phyloP scores from a whole-genome alignment of 1,140 invertebrate species.

The Eueides isabella region DNA sequence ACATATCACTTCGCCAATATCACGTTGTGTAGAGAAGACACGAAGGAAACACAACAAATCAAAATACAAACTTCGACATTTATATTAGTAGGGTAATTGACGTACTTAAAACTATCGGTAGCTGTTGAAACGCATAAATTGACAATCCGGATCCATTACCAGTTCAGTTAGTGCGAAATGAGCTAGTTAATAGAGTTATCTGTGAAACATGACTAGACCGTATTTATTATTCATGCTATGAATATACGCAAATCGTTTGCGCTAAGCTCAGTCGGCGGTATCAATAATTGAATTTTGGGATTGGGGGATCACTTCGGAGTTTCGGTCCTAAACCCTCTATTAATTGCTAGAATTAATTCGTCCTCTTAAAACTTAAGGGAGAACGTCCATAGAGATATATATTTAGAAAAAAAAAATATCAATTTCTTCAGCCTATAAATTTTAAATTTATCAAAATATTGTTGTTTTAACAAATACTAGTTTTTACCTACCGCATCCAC shows the following conservation, averaged over 20 bases:
- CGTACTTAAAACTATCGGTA: neutral
- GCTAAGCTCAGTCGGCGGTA: slow-evolving; percentile 47
- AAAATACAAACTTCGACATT: neutral
- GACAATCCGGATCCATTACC: slow-evolving; percentile 21
- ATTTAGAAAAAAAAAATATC: neutral
- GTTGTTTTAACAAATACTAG: too few relatives aligned
- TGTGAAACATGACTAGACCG: slow-evolving; percentile 33
- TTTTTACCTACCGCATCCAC: too few relatives aligned
- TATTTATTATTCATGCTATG: slow-evolving; percentile 34
- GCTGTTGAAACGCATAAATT: slow-evolving; percentile 19
- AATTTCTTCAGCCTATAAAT: too few relatives aligned
- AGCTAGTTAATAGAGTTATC: slow-evolving; percentile 31
- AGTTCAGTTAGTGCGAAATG: slow-evolving; percentile 23
- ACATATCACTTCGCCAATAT: too few relatives aligned
- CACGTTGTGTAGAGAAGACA: too few relatives aligned
- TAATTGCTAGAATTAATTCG: slow-evolving; percentile 75
- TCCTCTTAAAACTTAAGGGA: slow-evolving; percentile 53
- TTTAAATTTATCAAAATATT: too few relatives aligned
- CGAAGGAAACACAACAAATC: neutral
- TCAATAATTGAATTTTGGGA: slow-evolving; percentile 69
- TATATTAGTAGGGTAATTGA: neutral
- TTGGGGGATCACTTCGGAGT: slow-evolving; percentile 50
- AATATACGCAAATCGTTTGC: slow-evolving; percentile 41
- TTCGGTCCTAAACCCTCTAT: slow-evolving; percentile 57
- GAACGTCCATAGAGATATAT: slow-evolving; percentile 1